These are phyloP conservation scores for Aphis gossypii DNA, from an alignment of 1,140 invertebrate genomes.

Conservation along the genomic window DNA sequence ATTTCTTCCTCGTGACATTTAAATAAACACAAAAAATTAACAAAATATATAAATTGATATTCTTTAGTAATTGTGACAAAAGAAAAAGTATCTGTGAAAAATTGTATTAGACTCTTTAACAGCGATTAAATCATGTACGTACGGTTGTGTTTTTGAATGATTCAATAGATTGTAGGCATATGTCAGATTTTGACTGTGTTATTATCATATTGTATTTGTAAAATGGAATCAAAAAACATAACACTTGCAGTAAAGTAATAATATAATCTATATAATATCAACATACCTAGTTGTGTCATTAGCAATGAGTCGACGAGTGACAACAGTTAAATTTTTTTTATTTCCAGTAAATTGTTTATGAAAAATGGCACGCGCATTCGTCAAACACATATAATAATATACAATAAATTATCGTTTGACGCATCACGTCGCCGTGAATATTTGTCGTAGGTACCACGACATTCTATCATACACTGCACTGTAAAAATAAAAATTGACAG, in stretches of 20 bases:
- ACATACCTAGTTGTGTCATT: not conserved
- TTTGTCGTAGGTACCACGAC: too few species aligned
- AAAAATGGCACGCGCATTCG: not conserved
- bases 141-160: not conserved
- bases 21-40: not conserved
- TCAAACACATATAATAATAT: not conserved
- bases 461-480: not conserved
- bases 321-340: not conserved
- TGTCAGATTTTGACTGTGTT: not conserved
- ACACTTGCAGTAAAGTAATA: not conserved
- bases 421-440: not conserved
- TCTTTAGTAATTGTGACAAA: not conserved
- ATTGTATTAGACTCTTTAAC: not conserved
- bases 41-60: not conserved
- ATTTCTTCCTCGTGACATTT: too few species aligned
- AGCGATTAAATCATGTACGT: too few species aligned
- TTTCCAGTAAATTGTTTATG: slow-evolving; percentile 3
- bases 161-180: not conserved
- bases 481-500: not conserved
- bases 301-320: not conserved
- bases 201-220: not conserved
- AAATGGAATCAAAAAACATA: not conserved
- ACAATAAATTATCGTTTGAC: not conserved
- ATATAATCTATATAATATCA: slow-evolving; percentile 2
- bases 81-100: not conserved